phyloP scores from a whole-genome alignment of 2,113 vertebrate species.

The Gymnocephalus cernua region DNA sequence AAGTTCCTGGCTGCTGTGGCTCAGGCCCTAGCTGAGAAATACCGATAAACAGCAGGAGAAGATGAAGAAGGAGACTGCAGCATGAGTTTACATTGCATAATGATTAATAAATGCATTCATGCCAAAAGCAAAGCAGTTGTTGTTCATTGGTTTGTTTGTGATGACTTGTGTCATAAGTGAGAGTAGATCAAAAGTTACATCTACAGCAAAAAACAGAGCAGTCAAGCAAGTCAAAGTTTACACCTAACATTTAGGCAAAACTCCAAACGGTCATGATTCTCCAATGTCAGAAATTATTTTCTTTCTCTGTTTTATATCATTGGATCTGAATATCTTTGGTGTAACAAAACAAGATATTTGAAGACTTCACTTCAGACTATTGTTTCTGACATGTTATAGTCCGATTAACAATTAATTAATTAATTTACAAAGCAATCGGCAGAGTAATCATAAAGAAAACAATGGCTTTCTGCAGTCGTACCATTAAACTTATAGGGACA shows the following conservation, averaged over 20 bases:
- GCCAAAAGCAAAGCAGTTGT: neutral
- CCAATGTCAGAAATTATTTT: neutral
- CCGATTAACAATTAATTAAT: too few species aligned
- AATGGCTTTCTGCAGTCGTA: too few species aligned
- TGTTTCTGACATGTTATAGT: too few species aligned
- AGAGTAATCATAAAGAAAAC: too few species aligned
- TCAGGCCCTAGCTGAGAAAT: conserved; percentile 78
- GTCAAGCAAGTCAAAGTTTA: neutral
- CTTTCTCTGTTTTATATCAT: neutral
- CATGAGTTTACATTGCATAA: neutral
- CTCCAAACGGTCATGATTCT: too few species aligned
- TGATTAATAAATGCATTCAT: conserved; percentile 7
- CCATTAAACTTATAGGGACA: neutral
- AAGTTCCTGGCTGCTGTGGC: conserved; percentile 79
- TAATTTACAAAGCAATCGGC: too few species aligned
- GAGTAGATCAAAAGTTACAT: neutral
- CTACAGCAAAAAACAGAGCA: neutral
- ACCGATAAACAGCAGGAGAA: conserved; percentile 65
- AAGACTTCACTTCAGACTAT: neutral
- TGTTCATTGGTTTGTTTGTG: neutral
- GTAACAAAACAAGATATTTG: neutral
- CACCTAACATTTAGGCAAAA: neutral
- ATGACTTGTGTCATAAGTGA: neutral
- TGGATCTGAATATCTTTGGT: neutral
- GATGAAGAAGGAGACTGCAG: neutral